Evolutionary conservation across 2,888 invertebrate genomes (phyloP).

Genomic region (Erebia ligea): DNA sequence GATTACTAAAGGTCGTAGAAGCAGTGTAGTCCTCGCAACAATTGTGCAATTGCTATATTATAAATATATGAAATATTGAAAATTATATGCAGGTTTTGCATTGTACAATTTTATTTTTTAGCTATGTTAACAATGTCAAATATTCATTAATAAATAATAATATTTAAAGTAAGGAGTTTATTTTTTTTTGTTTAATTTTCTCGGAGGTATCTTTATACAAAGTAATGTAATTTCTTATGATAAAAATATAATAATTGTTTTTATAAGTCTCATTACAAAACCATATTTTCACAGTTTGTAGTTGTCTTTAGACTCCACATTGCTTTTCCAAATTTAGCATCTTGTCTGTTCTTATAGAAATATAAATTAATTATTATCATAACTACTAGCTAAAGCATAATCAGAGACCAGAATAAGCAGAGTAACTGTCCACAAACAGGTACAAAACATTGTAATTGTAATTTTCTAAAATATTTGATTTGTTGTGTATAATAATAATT

Average conservation of each 20-base stretch:
- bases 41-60: conserved; percentile 80
- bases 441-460: too few species aligned
- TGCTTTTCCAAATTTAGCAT: conserved; percentile 37
- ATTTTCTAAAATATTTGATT: too few species aligned
- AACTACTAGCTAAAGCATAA: too few species aligned
- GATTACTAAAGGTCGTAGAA: conserved; percentile 68
- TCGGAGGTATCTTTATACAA: conserved; percentile 48
- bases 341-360: conserved; percentile 38
- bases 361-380: too few species aligned
- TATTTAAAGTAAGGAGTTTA: conserved; percentile 75
- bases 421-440: too few species aligned
- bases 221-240: conserved; percentile 49
- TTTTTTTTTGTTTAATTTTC: conserved; percentile 66
- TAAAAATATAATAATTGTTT: conserved; percentile 23
- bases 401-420: too few species aligned
- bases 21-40: conserved; percentile 81
- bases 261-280: conserved; percentile 7
- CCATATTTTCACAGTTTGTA: conserved; percentile 29
- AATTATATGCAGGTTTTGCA: conserved; percentile 79
- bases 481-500: too few species aligned
- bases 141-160: conserved; percentile 79
- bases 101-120: conserved; percentile 82
- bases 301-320: conserved; percentile 33
- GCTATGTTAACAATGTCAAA: conserved; percentile 76
- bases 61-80: conserved; percentile 62